Evolutionary conservation across 2,113 vertebrate genomes (phyloP).

Genomic region (Melierax canorus): DNA sequence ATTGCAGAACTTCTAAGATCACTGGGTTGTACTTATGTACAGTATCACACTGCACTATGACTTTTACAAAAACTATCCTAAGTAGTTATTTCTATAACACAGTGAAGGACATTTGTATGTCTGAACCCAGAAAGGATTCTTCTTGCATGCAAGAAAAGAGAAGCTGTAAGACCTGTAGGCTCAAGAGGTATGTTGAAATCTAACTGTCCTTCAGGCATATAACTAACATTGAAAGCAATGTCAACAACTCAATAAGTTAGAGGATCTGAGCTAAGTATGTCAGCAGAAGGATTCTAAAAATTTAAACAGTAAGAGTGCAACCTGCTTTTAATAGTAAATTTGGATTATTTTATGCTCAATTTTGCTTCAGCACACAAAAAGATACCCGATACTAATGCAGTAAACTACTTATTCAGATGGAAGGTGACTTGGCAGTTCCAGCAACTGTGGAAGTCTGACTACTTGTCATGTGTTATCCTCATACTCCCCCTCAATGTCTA

Average conservation of each 20-base stretch:
- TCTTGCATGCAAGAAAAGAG: not conserved
- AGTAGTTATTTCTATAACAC: not conserved
- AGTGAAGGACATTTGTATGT: not conserved
- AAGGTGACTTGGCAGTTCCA: constrained; percentile 43
- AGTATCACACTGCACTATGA: not conserved
- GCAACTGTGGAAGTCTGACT: not conserved
- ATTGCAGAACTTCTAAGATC: not conserved
- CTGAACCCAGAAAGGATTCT: not conserved
- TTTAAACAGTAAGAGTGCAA: not conserved
- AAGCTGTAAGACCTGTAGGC: not conserved
- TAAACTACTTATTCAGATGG: not conserved
- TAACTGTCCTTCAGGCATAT: not conserved
- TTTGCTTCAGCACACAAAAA: not conserved
- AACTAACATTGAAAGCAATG: not conserved
- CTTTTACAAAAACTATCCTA: not conserved
- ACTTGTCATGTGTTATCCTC: not conserved
- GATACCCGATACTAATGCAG: not conserved
- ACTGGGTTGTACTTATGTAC: not conserved
- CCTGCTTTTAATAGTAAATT: not conserved
- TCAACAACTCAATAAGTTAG: not conserved
- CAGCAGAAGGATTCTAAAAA: not conserved
- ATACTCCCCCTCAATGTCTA: not conserved
- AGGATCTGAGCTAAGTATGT: not conserved
- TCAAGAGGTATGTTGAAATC: not conserved
- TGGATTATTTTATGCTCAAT: not conserved